Evolutionary conservation across 37 sponge, comb jelly and placozoan genomes (phyloP).

Genomic region (Hormiphora californensis): DNA sequence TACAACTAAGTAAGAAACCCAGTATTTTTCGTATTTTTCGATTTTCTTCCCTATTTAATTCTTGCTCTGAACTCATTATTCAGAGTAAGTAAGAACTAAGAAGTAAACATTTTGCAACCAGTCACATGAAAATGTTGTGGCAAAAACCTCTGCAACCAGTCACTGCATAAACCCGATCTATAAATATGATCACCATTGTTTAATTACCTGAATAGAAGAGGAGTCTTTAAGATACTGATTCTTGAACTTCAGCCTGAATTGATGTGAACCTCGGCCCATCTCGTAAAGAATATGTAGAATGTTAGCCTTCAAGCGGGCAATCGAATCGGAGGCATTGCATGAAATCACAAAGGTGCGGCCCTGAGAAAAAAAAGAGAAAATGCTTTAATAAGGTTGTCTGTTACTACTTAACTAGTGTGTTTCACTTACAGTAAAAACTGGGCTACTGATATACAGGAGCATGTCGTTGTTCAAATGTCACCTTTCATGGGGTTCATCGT

Average conservation of each 20-base stretch:
- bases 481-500: no score
- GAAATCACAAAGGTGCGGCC: constrained; percentile 56
- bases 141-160: no score
- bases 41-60: no score
- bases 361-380: constrained; percentile 36
- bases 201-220: constrained; percentile 21
- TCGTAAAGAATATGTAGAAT: constrained; percentile 59
- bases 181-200: neutral
- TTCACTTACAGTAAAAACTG: constrained; percentile 1
- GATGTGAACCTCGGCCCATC: constrained; percentile 55
- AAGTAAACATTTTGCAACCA: no score
- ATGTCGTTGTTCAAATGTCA: no score
- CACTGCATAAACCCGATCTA: no score
- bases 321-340: constrained; percentile 44
- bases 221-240: constrained; percentile 56
- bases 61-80: no score
- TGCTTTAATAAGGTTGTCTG: no score
- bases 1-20: no score
- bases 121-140: no score
- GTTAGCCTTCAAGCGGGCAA: constrained; percentile 54
- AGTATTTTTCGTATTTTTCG: no score
- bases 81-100: no score
- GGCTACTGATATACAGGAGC: constrained; percentile 15
- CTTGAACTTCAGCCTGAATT: constrained; percentile 52
- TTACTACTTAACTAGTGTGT: neutral